Base-by-base conservation (phyloP, 2,888 invertebrate genomes). In the Nemotelus pantherinus region DNA sequence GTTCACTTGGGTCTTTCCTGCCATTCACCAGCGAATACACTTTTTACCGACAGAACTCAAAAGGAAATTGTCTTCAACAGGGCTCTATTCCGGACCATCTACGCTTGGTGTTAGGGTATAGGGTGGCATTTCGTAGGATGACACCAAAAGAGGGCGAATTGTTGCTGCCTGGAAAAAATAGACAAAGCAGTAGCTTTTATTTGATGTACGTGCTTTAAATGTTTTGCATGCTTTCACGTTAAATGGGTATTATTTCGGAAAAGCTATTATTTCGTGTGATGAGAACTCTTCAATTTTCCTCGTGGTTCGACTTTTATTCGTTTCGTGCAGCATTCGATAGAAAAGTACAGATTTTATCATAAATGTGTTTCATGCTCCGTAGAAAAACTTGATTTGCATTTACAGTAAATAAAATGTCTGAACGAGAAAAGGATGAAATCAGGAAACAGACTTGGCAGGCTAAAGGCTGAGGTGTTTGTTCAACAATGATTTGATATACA, bases 51-150 rank as follows among this genome's bases (percentile, higher is more conserved):
- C 43, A 55, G 44, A n/a, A n/a, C 44, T 55, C 25, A 43, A 57
- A 71, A 44, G 71, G 44, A 71, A 71, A 55, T 71, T 71, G 71
- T 71, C 71, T 71, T 71, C 57, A 10, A 44, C 71, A 10, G 5
- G 43, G 63, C 3, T 25, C 55, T 9, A 50, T 44, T 25, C 25
- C 39, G 2, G 44, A 2, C 53, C 6, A 53, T 70, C 47, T 67
- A 4, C 39, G 55, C 43, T n/a, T 70, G 41, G 3, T 53, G 5
- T 6, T 25, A 25, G 25, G 25, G 25, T 25, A 25, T 25, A 25
- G 25, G 25, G 25, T 25, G 25, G 25, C 25, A 25, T 25, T 25
- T 25, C 25, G 25, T 25, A 25, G 25, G 25, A 25, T 25, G 25
- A 25, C 25, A 25, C 25, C 25, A 25, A 25, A 25, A 25, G 25